Evolutionary conservation across 64 coral and sea anemone genomes (phyloP), one percentile per base, ranked within the genome.

Genomic region (Platygyra sinensis): DNA sequence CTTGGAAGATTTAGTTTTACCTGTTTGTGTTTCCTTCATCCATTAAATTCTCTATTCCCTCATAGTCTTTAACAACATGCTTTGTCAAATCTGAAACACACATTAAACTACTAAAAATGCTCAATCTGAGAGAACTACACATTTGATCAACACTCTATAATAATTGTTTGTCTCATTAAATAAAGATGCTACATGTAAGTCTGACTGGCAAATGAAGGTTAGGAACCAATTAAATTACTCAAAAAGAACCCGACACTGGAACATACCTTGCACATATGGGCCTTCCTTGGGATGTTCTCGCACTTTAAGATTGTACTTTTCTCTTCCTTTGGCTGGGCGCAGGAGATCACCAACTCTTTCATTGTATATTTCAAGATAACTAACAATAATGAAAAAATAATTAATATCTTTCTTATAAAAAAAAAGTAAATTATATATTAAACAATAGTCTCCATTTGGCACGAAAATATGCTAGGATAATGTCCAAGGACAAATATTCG

Each of bases 331-430:
- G 2, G 97, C 73, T 74, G 97, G 97, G 28, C 93, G 88, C 19
- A 99, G 80, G 5, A 99, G 97, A 73, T 99, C 97, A 75, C 97
- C 69, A 29, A 99, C 97, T 87, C 89, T 95, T n/a, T 99, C 97
- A 91, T 99, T 99, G 46, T 99, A 99, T 76, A 99, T 99, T 86
- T 99, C 97, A 52, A 99, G 89, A 75, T 99, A 99, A 88, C 97
- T 99, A 69, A 28, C 54, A 67, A 74, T 25, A 52, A 39, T n/a
- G 19, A 77, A 36, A 64, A 36, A 52, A 19, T 52, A 46, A 46
- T 46, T 4, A 46, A 6, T 46, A 46, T 46, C 5, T 38, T 38
- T 38, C 36, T n/a, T n/a, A n/a, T 2, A 38, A 54, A 5, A 54
- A 54, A 3, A 8, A 54, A 54, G 8, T 11, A 54, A 54, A 11